phyloP scores from a whole-genome alignment of 1,140 invertebrate genomes.

The Zaprionus davidi region DNA sequence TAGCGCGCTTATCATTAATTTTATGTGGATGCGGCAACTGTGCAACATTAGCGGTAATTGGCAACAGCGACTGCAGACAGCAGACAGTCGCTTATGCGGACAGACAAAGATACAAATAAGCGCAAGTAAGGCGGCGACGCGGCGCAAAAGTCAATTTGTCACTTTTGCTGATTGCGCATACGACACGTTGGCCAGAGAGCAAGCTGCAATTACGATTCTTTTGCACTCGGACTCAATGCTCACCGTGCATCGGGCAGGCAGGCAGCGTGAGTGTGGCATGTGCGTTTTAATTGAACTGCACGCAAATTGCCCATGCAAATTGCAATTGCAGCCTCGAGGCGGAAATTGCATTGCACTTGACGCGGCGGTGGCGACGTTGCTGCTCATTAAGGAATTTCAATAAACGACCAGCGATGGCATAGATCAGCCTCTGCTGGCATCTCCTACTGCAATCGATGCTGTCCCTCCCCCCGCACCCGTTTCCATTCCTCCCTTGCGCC shows the following conservation, averaged over 20 bases:
- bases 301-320: constrained; percentile 57
- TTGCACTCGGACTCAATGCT: neutral
- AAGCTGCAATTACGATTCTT: constrained; percentile 18
- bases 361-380: constrained; percentile 5
- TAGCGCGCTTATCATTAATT: constrained; percentile 81
- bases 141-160: constrained; percentile 59
- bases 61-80: constrained; percentile 55
- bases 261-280: neutral
- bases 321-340: constrained; percentile 37
- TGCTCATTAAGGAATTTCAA: constrained; percentile 82
- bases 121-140: neutral
- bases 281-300: constrained; percentile 66
- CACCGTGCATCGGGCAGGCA: too few relatives aligned
- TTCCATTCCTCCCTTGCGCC: neutral
- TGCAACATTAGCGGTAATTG: constrained; percentile 82
- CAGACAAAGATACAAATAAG: constrained; percentile 5
- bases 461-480: neutral
- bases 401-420: constrained; percentile 64
- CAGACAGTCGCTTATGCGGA: constrained; percentile 8
- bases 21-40: constrained; percentile 79
- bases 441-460: constrained; percentile 30
- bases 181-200: constrained; percentile 17
- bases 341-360: constrained; percentile 73
- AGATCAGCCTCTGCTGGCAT: constrained; percentile 58
- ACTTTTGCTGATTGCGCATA: constrained; percentile 57